Percentiles rank a stretch among this genome's conserved stretches.
Conservation (phyloP, 2,113 vertebrate genomes). For the Pogona vitticeps region DNA sequence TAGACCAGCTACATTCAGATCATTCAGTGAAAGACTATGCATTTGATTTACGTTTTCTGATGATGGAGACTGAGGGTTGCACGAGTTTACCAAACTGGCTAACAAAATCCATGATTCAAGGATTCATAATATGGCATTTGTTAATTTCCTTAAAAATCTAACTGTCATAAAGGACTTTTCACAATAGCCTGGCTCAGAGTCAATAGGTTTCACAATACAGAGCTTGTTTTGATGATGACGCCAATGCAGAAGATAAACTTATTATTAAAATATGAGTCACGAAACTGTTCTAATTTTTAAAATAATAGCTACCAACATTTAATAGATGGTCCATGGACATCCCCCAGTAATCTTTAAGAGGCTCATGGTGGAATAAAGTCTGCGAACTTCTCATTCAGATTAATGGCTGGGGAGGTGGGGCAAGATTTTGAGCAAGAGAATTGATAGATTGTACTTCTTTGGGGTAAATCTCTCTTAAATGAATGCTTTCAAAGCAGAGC, state of each 20-base stretch:
- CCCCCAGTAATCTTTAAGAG: background rate
- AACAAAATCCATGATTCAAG: background rate
- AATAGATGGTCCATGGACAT: no score
- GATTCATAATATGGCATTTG: background rate
- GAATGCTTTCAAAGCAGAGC: background rate
- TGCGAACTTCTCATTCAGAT: no score
- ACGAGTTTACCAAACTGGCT: background rate
- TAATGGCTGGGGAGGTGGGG: no score
- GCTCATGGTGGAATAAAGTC: background rate
- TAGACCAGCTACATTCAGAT: background rate
- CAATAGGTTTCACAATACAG: no score
- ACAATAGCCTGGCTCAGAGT: no score
- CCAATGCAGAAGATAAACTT: background rate
- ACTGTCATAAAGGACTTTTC: no score
- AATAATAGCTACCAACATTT: no score
- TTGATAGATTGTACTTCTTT: background rate
- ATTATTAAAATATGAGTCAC: background rate
- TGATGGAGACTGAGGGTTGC: background rate
- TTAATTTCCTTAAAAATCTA: no score
- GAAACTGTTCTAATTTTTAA: background rate
- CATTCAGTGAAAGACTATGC: background rate
- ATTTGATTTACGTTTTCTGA: background rate
- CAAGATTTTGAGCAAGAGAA: background rate
- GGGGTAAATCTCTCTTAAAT: background rate
- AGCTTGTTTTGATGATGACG: background rate